phyloP scores from a whole-genome alignment of 2,888 invertebrate species.

The Trypoxylon attenuatum region DNA sequence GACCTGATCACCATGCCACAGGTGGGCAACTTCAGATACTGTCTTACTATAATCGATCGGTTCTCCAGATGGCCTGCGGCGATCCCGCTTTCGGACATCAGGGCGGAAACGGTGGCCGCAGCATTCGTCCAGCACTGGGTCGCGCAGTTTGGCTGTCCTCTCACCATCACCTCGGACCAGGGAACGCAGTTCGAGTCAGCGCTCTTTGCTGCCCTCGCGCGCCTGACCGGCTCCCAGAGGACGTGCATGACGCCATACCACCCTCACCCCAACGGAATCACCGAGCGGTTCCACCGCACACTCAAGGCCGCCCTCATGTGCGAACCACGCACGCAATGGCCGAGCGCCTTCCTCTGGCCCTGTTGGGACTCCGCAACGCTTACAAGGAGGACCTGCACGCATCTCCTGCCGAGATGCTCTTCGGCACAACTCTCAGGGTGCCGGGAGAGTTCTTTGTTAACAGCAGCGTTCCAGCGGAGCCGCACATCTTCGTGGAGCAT shows the following conservation, averaged over 20 bases:
- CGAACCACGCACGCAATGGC: too few relatives aligned
- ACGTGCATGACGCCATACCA: constrained; percentile 7
- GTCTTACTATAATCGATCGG: constrained; percentile 64
- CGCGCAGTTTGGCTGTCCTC: neutral
- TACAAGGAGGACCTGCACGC: too few relatives aligned
- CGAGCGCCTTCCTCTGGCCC: too few relatives aligned
- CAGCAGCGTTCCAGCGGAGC: too few relatives aligned
- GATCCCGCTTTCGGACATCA: neutral
- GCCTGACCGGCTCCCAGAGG: neutral
- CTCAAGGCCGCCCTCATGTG: too few relatives aligned
- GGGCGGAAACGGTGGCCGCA: neutral
- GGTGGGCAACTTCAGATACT: constrained; percentile 47
- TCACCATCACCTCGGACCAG: constrained; percentile 8
- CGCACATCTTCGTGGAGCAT: too few relatives aligned
- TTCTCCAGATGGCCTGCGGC: constrained; percentile 50
- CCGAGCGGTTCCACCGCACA: constrained; percentile 10
- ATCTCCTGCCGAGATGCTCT: too few relatives aligned
- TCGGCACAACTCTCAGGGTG: too few relatives aligned
- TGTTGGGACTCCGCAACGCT: too few relatives aligned
- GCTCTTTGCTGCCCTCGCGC: neutral
- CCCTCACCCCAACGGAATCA: constrained; percentile 7
- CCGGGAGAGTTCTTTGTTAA: too few relatives aligned
- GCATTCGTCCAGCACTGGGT: neutral
- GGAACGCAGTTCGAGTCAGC: constrained; percentile 9
- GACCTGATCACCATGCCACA: constrained; percentile 59